Percentiles rank a stretch among this genome's conserved stretches.
Conservation (phyloP, 2,113 vertebrate genomes). For the Mesoclemmys tuberculata region DNA sequence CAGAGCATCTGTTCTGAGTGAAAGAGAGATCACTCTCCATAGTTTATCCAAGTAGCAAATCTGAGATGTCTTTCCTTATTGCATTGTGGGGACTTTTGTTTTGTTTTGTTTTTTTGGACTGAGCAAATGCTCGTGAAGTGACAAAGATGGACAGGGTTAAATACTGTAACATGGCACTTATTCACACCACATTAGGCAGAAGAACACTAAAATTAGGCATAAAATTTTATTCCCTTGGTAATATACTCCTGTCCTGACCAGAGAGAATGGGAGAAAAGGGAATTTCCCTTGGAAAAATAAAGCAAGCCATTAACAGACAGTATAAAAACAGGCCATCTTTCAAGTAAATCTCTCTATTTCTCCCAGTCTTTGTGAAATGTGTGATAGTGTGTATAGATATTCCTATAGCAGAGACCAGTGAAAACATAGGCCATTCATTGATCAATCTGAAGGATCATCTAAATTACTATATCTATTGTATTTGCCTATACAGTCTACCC, state of each 20-base stretch:
- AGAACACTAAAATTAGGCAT: constrained; percentile 74
- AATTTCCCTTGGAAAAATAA: constrained; percentile 65
- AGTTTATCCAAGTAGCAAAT: constrained; percentile 8
- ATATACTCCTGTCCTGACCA: constrained; percentile 58
- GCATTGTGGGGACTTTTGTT: background rate
- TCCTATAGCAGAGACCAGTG: background rate
- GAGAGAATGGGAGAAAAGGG: constrained; percentile 35
- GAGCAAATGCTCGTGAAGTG: constrained; percentile 21
- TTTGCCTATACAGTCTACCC: background rate
- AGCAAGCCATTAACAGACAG: constrained; percentile 8
- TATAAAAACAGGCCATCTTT: background rate
- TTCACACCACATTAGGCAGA: constrained; percentile 74
- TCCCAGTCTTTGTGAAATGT: background rate
- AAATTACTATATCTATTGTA: background rate
- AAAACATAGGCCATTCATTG: constrained; percentile 11
- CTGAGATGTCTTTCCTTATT: background rate
- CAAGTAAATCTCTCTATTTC: background rate
- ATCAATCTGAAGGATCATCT: background rate
- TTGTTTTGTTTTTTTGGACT: background rate
- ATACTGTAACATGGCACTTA: constrained; percentile 66
- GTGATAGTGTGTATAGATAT: background rate
- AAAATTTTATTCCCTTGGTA: constrained; percentile 75
- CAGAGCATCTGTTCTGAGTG: background rate
- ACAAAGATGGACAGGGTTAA: constrained; percentile 67
- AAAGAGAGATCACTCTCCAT: background rate